phyloP scores from a whole-genome alignment of 2,113 vertebrate species.

The Crocuta crocuta region DNA sequence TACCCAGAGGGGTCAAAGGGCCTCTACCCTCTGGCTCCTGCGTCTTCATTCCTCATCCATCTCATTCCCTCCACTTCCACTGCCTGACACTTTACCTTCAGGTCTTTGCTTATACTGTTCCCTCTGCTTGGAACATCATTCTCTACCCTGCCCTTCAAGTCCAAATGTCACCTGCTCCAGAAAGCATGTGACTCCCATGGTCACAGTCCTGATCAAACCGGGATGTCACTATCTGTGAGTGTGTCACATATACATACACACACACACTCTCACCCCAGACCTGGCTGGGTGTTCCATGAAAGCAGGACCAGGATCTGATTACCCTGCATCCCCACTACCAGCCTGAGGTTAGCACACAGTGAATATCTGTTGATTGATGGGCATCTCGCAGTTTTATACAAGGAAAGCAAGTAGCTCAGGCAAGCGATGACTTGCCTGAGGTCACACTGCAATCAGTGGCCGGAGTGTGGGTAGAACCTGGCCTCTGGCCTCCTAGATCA shows the following conservation, averaged over 20 bases:
- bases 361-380: neutral
- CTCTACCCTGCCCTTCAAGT: neutral
- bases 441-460: neutral
- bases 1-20: neutral
- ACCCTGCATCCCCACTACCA: neutral
- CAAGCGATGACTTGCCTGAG: neutral
- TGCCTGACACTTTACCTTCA: neutral
- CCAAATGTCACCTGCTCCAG: neutral
- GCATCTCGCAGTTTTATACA: neutral
- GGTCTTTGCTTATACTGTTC: neutral
- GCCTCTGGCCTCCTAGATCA: neutral
- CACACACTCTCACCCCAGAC: neutral
- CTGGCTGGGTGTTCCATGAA: neutral
- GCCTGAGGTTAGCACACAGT: neutral
- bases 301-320: neutral
- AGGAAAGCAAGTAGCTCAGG: neutral
- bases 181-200: neutral
- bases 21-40: neutral
- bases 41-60: neutral
- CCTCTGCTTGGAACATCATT: neutral
- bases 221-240: neutral
- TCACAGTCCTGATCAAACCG: neutral
- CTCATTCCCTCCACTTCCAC: neutral
- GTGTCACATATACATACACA: neutral
- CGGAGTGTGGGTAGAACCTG: neutral